Evolutionary conservation across 2,113 vertebrate species (phyloP).

Genomic region (Spilogale gracilis): DNA sequence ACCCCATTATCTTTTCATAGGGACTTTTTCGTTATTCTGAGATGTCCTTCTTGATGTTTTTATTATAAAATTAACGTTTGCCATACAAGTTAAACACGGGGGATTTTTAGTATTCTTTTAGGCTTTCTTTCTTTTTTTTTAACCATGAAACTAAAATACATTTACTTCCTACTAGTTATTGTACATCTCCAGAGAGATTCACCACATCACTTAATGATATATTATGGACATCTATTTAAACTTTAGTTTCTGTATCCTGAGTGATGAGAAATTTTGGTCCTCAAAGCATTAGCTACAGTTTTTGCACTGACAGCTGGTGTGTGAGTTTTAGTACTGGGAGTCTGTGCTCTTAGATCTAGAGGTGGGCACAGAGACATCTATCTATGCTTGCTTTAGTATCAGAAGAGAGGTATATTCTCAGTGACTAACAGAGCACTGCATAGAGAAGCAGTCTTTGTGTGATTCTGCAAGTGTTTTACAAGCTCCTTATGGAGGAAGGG

Average conservation of each 20-base stretch:
- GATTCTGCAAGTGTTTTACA: background rate
- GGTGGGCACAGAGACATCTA: background rate
- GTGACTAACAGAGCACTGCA: background rate
- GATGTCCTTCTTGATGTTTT: background rate
- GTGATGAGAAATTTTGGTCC: background rate
- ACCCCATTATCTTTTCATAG: background rate
- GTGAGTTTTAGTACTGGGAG: background rate
- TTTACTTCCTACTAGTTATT: background rate
- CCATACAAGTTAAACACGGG: conserved; percentile 4
- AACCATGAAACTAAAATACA: background rate
- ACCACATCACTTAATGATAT: background rate
- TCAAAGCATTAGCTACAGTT: background rate
- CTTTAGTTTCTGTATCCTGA: background rate
- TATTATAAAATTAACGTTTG: conserved; percentile 39
- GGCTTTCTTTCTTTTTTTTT: background rate
- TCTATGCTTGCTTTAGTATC: background rate
- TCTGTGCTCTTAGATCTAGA: background rate
- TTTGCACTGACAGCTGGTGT: background rate
- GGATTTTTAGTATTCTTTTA: background rate
- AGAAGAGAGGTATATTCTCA: background rate
- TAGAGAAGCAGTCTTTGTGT: background rate
- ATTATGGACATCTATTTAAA: background rate
- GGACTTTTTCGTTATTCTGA: background rate
- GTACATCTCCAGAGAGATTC: background rate
- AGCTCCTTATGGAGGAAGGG: background rate